These are phyloP conservation scores for Hoplodrina blanda DNA, from an alignment of 2,888 invertebrate genomes.

Conservation along the genomic window DNA sequence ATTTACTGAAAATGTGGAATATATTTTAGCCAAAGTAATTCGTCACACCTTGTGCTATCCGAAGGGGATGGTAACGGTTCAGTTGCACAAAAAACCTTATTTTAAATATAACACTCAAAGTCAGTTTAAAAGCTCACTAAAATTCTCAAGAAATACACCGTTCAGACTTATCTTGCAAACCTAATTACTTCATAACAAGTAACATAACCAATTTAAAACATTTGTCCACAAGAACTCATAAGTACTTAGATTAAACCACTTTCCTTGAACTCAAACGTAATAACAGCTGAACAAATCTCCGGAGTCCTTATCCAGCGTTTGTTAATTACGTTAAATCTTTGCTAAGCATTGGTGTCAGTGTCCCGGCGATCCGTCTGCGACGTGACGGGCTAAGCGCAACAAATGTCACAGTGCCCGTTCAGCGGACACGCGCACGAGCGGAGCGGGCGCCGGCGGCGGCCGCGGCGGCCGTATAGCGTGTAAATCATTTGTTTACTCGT, in stretches of 20 bases:
- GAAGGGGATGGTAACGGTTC: too few relatives aligned
- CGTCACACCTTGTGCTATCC: too few relatives aligned
- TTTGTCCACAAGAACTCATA: not conserved
- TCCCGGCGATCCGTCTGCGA: slow-evolving; percentile 36
- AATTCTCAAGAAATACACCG: not conserved
- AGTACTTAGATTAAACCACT: slow-evolving; percentile 9
- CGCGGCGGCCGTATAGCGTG: too few relatives aligned
- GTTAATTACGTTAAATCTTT: slow-evolving; percentile 57
- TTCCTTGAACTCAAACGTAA: slow-evolving; percentile 17
- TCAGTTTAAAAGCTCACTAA: too few relatives aligned
- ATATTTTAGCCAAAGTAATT: too few relatives aligned
- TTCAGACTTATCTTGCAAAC: not conserved
- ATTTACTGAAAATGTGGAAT: too few relatives aligned
- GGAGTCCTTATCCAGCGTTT: slow-evolving; percentile 26
- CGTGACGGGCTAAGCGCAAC: slow-evolving; percentile 55
- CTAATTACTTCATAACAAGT: not conserved
- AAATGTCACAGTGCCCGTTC: slow-evolving; percentile 45
- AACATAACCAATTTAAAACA: slow-evolving; percentile 11
- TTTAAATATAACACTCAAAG: too few relatives aligned
- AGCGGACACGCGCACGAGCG: slow-evolving; percentile 8
- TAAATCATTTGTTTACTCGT: too few relatives aligned
- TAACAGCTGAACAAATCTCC: slow-evolving; percentile 47
- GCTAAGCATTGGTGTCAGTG: slow-evolving; percentile 44
- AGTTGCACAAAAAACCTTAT: too few relatives aligned
- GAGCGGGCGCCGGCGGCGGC: slow-evolving; percentile 5